Evolutionary conservation across 1,140 invertebrate species (phyloP).

Genomic region (Tetramorium alpestre): DNA sequence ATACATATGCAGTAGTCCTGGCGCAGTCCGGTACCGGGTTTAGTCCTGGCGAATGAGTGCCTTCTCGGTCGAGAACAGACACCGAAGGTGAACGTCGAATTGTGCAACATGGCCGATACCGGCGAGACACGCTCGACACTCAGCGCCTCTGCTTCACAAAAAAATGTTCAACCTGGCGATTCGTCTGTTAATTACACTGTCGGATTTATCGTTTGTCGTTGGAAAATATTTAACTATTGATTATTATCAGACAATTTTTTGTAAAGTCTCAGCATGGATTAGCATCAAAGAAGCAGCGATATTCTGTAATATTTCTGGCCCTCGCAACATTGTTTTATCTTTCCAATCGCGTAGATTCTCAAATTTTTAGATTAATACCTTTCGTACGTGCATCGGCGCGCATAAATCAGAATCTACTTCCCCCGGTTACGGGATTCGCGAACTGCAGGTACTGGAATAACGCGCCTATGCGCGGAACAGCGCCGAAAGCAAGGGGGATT

Average conservation of each 20-base stretch:
- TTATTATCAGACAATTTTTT: not conserved
- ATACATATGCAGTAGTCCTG: conserved; percentile 84
- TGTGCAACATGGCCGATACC: conserved; percentile 79
- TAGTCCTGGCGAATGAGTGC: conserved; percentile 73
- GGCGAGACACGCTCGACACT: conserved; percentile 77
- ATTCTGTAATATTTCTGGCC: not conserved
- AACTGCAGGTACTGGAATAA: conserved; percentile 30
- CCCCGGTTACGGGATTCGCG: not conserved
- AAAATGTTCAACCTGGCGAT: not conserved
- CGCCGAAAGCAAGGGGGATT: conserved; percentile 17
- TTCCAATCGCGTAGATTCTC: not conserved
- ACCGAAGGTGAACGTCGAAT: conserved; percentile 75
- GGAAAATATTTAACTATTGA: not conserved
- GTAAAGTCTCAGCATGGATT: not conserved
- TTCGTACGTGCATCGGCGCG: not conserved
- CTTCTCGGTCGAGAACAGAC: conserved; percentile 70
- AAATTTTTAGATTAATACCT: not conserved
- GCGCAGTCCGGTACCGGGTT: conserved; percentile 71
- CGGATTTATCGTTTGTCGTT: no score
- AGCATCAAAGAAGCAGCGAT: not conserved
- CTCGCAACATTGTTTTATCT: not conserved
- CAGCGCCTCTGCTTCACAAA: not conserved
- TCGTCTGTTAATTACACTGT: not conserved
- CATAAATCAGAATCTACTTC: not conserved
- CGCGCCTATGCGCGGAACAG: conserved; percentile 31